Evolutionary conservation across 2,113 vertebrate genomes (phyloP).

Genomic region (Oenanthe oenanthe): DNA sequence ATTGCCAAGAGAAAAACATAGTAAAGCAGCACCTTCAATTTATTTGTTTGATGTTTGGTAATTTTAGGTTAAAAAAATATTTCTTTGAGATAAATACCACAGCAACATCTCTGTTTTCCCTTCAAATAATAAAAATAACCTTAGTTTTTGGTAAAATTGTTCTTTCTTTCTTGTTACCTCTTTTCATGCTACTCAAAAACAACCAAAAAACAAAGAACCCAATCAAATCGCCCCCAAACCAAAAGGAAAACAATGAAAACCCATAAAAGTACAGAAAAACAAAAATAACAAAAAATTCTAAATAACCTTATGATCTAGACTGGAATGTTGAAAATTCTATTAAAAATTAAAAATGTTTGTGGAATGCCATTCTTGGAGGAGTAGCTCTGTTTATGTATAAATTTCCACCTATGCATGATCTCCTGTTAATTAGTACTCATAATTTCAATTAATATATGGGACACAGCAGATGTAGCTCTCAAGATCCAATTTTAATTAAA

Average conservation of each 20-base stretch:
- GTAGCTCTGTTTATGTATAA: neutral
- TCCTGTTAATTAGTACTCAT: neutral
- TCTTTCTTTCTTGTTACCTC: neutral
- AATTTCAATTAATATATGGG: neutral
- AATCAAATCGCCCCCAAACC: rapidly evolving
- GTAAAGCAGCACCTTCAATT: neutral
- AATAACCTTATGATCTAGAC: neutral
- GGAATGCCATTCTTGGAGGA: neutral
- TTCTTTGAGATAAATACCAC: neutral
- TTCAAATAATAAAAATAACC: neutral
- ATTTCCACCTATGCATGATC: neutral
- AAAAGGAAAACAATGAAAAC: neutral
- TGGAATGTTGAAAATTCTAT: neutral
- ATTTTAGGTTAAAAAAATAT: neutral
- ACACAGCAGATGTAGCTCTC: neutral
- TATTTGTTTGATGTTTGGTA: neutral
- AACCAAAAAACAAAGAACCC: rapidly evolving
- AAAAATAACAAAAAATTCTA: neutral
- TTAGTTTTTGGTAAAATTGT: neutral
- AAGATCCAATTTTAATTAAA: constrained; percentile 12
- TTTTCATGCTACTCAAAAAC: neutral
- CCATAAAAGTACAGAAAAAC: neutral
- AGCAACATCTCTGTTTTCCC: neutral
- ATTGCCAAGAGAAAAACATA: neutral
- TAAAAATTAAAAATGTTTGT: neutral